Evolutionary conservation across 2,113 vertebrate genomes (phyloP), one percentile per base, ranked within the genome.

Genomic region (Lagopus leucura): DNA sequence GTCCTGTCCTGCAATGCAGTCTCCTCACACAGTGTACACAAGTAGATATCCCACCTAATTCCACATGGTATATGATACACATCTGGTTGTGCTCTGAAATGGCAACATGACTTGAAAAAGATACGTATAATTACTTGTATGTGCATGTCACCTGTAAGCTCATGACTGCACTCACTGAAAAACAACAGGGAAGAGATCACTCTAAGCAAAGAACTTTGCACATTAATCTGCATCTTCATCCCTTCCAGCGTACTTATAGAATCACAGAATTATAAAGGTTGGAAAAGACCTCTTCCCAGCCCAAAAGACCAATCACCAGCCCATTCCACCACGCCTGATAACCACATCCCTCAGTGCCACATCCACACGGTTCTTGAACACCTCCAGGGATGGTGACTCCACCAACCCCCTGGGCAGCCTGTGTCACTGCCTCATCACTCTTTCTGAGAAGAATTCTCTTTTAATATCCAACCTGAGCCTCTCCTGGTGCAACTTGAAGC

Each of bases 81-180:
- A 47, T 57, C 43, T 94, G 43, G 2, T 11, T 12, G 12, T 40
- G 36, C n/a, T 17, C 10, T 82, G 58, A 36, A 84, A 72, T 43
- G 54, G 30, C 54, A 76, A 70, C 43, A 24, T 36, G 11, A 10
- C 12, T 77, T 90, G 55, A 43, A 73, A 82, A 69, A 18, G 15
- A 15, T 61, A 43, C 18, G 27, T 19, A 34, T 1, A 38, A 38
- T 38, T 38, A 8, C 3, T 7, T 22, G 3, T 45, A 55, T 11
- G 8, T 54, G 10, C 1, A 0, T 69, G 34, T 48, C 27, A 32
- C 3, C 3, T 24, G 40, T 2, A 28, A 10, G 34, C 16, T 24
- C 48, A 55, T 34, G 32, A 63, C 4, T 42, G 28, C 6, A 52
- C n/a, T 45, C 27, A 18, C 42, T 80, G 48, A 61, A 3, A 67